Conservation (phyloP, 2,797 vertebrate genomes). For the Diglossa cyanea region DNA sequence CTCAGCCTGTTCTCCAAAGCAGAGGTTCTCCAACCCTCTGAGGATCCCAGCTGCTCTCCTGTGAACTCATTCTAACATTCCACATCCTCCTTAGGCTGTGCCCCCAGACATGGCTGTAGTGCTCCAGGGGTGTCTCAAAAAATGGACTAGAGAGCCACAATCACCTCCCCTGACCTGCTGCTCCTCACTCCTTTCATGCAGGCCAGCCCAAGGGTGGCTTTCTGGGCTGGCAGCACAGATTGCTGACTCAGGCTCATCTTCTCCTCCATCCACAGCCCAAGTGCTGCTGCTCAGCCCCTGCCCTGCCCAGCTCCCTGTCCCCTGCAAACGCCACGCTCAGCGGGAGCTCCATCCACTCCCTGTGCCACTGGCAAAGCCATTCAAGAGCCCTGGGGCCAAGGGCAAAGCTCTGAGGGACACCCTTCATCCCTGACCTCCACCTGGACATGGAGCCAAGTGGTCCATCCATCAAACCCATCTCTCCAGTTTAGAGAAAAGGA, state of each 20-base stretch:
- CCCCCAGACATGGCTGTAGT: accelerated
- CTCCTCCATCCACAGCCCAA: not conserved
- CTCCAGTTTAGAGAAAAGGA: not conserved
- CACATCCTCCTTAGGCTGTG: not conserved
- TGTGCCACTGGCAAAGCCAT: not conserved
- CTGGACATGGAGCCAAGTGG: not conserved
- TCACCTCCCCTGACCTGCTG: not conserved
- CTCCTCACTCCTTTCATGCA: not conserved
- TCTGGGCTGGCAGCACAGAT: not conserved
- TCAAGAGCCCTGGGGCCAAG: not conserved
- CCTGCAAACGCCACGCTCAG: accelerated
- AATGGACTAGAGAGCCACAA: not conserved
- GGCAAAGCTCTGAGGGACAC: not conserved
- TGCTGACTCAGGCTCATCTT: not conserved
- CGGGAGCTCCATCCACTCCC: not conserved
- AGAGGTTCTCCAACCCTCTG: not conserved
- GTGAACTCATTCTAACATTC: not conserved
- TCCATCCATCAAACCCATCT: not conserved
- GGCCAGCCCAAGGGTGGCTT: not conserved
- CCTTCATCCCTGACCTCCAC: not conserved
- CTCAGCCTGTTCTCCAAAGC: not conserved
- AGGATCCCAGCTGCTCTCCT: not conserved
- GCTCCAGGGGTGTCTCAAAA: not conserved
- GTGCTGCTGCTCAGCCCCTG: not conserved
- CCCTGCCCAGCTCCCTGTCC: not conserved